Conservation (phyloP, 1,140 invertebrate species). For the Tenebrio molitor region DNA sequence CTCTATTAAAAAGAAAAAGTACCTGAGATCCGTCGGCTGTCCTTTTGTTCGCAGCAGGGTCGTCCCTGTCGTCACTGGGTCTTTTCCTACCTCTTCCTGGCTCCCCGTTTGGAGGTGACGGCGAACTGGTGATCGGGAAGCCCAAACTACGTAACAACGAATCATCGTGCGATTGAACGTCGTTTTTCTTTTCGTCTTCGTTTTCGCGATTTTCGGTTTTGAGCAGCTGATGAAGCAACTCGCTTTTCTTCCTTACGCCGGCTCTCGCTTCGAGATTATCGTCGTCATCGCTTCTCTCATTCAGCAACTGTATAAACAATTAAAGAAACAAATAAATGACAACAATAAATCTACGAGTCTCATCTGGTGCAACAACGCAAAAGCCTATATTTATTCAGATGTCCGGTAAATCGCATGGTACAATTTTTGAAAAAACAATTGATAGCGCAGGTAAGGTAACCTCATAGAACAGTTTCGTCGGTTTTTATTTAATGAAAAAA, state of each 20-base stretch:
- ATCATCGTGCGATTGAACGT: slow-evolving; percentile 69
- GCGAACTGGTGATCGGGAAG: slow-evolving; percentile 71
- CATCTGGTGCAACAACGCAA: slow-evolving; percentile 21
- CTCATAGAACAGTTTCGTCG: too few species aligned
- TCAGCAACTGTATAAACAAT: slow-evolving; percentile 77
- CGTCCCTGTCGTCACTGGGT: slow-evolving; percentile 76
- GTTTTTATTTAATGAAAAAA: too few species aligned
- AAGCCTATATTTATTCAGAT: too few species aligned
- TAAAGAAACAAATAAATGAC: slow-evolving; percentile 39
- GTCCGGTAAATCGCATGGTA: too few species aligned
- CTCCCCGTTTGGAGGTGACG: slow-evolving; percentile 69
- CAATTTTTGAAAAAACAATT: too few species aligned
- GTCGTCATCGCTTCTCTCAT: slow-evolving; percentile 87
- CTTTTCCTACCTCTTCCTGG: slow-evolving; percentile 75
- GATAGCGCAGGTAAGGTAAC: too few species aligned
- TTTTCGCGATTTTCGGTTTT: slow-evolving; percentile 69
- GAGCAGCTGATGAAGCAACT: slow-evolving; percentile 84
- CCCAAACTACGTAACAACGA: slow-evolving; percentile 72
- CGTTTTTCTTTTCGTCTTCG: slow-evolving; percentile 63
- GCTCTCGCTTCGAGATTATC: slow-evolving; percentile 76
- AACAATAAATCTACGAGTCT: background rate
- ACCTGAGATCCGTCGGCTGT: slow-evolving; percentile 68
- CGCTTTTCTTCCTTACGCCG: slow-evolving; percentile 75
- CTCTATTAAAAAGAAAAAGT: too few species aligned
- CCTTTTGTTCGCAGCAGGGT: slow-evolving; percentile 70